Conservation (phyloP, 2,113 vertebrate species). For the Leucosticte australis region DNA sequence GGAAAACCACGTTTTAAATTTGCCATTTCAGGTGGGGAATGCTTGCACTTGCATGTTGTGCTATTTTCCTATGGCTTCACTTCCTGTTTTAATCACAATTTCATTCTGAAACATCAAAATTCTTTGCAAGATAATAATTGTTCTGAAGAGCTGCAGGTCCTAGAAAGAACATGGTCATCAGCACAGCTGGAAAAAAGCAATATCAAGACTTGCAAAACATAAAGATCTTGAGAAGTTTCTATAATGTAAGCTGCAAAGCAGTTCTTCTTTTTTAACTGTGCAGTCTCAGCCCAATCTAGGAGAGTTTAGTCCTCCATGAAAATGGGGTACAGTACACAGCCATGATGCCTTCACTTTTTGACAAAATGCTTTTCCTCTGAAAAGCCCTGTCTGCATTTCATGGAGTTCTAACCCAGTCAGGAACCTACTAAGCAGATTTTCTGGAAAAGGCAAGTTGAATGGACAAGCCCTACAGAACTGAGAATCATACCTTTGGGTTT, state of each 20-base stretch:
- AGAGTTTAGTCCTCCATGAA: background rate
- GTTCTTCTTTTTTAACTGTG: background rate
- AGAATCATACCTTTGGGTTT: background rate
- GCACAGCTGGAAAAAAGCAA: background rate
- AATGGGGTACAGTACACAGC: background rate
- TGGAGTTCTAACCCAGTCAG: background rate
- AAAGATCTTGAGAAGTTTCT: background rate
- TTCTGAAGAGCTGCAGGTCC: background rate
- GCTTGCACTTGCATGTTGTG: background rate
- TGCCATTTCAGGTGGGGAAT: background rate
- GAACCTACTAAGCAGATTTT: background rate
- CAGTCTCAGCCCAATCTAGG: background rate
- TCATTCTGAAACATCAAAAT: background rate
- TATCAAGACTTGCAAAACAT: background rate
- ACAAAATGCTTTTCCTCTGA: background rate
- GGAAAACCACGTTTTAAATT: background rate
- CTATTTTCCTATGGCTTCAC: background rate
- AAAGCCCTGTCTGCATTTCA: background rate
- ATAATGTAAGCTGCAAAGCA: background rate
- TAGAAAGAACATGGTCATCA: background rate
- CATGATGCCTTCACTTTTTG: background rate
- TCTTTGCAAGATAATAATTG: background rate
- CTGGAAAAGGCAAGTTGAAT: background rate
- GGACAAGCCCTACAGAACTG: background rate
- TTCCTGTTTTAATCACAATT: background rate